A percentile compares a stretch with the other conserved stretches of the same genome.
Evolutionary conservation across 2,113 vertebrate species (phyloP).

Genomic region (Cebidichthys violaceus): DNA sequence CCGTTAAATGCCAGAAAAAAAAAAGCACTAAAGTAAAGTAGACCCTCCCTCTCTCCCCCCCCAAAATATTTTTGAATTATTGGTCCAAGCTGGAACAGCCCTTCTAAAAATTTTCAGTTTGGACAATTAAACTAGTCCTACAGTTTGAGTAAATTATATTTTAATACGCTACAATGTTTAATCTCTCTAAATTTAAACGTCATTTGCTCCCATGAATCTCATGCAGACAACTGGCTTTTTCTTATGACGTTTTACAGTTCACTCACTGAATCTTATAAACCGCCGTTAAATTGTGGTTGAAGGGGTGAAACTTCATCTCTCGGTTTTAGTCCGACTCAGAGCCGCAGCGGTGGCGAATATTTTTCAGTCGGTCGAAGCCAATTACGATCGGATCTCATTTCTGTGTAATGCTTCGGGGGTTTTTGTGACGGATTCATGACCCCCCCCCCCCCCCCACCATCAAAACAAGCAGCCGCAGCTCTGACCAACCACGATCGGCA

Average conservation of each 20-base stretch:
- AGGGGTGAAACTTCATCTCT: not conserved
- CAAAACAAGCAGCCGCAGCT: constrained; percentile 31
- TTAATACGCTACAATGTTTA: too few species aligned
- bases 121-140: too few species aligned
- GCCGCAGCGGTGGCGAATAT: not conserved
- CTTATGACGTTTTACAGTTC: not conserved
- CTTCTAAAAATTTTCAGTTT: too few species aligned
- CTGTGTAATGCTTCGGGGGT: not conserved
- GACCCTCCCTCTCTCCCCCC: too few species aligned
- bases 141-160: too few species aligned
- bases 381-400: not conserved
- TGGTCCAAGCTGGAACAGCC: too few species aligned
- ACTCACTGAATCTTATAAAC: not conserved
- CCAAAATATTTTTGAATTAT: too few species aligned
- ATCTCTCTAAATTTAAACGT: not conserved
- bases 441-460: not conserved
- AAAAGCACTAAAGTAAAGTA: not conserved
- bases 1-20: not conserved
- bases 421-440: constrained; percentile 1
- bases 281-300: not conserved
- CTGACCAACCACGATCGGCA: constrained; percentile 22
- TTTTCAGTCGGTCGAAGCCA: not conserved
- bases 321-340: not conserved
- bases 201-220: not conserved
- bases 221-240: not conserved